These are phyloP conservation scores for Mimachlamys varia DNA, from an alignment of 2,888 invertebrate species.

Conservation along the genomic window DNA sequence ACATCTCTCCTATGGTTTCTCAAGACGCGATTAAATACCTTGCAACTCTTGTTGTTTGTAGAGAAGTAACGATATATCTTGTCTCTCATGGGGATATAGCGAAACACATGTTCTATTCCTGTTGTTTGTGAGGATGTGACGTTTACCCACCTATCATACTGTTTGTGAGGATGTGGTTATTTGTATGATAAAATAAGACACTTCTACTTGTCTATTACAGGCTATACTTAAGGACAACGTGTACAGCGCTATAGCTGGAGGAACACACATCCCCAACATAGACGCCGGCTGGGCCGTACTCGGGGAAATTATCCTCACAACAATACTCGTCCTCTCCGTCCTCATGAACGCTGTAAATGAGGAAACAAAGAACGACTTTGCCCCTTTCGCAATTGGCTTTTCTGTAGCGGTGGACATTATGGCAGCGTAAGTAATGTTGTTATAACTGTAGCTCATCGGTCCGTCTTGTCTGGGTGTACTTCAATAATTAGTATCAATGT, in stretches of 20 bases:
- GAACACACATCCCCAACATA: conserved; percentile 49
- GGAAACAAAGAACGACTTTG: conserved; percentile 70
- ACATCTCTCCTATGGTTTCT: too few relatives aligned
- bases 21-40: too few relatives aligned
- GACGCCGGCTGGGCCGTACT: conserved; percentile 67
- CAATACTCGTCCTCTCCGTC: conserved; percentile 77
- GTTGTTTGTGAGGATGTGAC: too few relatives aligned
- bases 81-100: too few relatives aligned
- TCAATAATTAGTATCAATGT: too few relatives aligned
- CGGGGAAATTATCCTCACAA: conserved; percentile 69
- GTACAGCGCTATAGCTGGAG: conserved; percentile 50
- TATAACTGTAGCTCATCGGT: too few relatives aligned
- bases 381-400: conserved; percentile 81
- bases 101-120: too few relatives aligned
- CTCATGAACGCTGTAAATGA: conserved; percentile 80
- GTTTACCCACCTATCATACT: too few relatives aligned
- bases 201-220: conserved; percentile 39
- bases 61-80: too few relatives aligned
- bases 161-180: too few relatives aligned
- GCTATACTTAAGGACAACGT: conserved; percentile 44
- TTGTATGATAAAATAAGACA: not conserved
- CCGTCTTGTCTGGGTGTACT: too few relatives aligned
- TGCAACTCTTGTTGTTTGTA: too few relatives aligned
- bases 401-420: conserved; percentile 79
- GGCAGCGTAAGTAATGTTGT: conserved; percentile 70